Conservation (phyloP, 2,797 vertebrate species). For the Hippoglossus hippoglossus region DNA sequence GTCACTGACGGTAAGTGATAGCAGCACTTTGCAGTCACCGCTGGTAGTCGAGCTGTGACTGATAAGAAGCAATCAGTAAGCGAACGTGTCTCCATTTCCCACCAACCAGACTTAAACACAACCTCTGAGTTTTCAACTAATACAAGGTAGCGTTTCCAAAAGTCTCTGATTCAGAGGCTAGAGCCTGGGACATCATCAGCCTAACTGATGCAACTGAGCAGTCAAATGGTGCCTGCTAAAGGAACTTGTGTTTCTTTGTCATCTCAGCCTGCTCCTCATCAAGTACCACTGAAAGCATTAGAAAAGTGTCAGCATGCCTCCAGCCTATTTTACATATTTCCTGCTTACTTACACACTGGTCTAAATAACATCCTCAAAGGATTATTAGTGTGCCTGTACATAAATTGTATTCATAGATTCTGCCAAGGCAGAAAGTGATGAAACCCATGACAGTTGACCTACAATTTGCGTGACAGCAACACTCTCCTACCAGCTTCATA, state of each 20-base stretch:
- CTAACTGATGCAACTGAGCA: background rate
- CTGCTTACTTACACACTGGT: background rate
- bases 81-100: no score
- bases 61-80: no score
- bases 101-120: no score
- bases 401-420: background rate
- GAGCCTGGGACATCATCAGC: background rate
- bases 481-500: background rate
- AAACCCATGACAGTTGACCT: constrained; percentile 15
- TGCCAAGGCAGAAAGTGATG: background rate
- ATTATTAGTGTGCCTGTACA: background rate
- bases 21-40: no score
- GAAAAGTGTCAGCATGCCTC: background rate
- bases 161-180: no score
- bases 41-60: no score
- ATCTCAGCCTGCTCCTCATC: background rate
- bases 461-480: background rate
- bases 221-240: background rate
- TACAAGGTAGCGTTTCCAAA: no score
- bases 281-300: background rate
- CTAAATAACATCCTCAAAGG: background rate
- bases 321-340: background rate
- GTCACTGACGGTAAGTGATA: no score
- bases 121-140: no score
- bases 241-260: background rate